Base-by-base conservation (phyloP, 2,113 vertebrate genomes). In the Ophthalmolycus amberensis region DNA sequence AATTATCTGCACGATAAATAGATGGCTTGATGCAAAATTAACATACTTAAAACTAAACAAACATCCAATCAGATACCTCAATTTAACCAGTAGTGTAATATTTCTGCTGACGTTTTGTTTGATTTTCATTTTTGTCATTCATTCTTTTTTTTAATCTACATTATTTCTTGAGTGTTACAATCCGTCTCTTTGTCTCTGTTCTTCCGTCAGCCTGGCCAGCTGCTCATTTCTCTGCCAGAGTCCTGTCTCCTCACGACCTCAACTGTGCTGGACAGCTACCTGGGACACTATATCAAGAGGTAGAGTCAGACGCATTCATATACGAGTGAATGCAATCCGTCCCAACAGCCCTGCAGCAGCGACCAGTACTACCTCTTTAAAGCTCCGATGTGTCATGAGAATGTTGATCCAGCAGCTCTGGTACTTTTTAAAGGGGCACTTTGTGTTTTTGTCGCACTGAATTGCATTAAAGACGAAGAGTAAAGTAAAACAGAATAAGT, bases 221-320 rank as follows among this genome's bases (percentile, higher is more conserved):
- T 96, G 86, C 22, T 99, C 16, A 95, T 99, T 81, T 97, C 97
- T 0, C 86, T 99, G 88, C 98, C 97, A 0, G 95, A 96, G 92
- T 95, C 93, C 7, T 99, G 97, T 91, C 95, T 99, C 70, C 93
- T 99, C 77, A 99, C 97, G 50, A 96, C 97, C 0, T 85, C 86
- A 10, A 96, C 96, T 0, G 97, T 99, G 65, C 95, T 98, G 20
- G 79, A 69, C 70, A 98, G 98, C 91, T 94, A 92, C 90, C 69
- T 99, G 86, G 97, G 97, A 44, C 84, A 80, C 5, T 96, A 96
- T 66, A 93, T 99, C 79, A 90, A 84, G 84, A 95, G 94, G 98
- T 99, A 93, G 38, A 65, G 8, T 42, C 11, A 29, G 52, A 67
- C 25, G 9, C 25, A 15, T 3, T 27, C 15, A 62, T 8, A 22